These are phyloP conservation scores for Aromia moschata DNA, from an alignment of 2,888 invertebrate species.

Conservation along the genomic window DNA sequence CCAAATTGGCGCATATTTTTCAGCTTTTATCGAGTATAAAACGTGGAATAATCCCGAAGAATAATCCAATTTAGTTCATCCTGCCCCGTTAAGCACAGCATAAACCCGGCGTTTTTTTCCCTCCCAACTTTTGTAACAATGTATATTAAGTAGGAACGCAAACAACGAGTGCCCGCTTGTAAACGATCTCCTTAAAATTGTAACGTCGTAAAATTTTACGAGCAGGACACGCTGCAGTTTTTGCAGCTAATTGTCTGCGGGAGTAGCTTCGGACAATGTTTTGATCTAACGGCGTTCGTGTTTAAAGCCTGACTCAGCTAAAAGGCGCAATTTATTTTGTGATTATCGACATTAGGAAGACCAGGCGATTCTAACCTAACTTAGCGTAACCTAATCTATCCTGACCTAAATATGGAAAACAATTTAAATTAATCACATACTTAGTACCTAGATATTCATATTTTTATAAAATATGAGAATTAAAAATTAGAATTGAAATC, in stretches of 20 bases:
- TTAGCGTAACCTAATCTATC: too few species aligned
- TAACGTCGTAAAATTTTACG: constrained; percentile 21
- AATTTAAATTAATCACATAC: too few species aligned
- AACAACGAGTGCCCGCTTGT: constrained; percentile 18
- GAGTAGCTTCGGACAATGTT: constrained; percentile 1
- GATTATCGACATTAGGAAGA: too few species aligned
- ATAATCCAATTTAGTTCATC: constrained; percentile 9
- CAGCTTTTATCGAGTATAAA: constrained; percentile 10
- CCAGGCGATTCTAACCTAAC: too few species aligned
- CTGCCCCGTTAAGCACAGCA: constrained; percentile 3
- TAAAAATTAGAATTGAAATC: too few species aligned
- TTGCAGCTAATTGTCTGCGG: constrained; percentile 12
- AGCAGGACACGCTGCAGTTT: constrained; percentile 8
- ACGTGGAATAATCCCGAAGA: constrained; percentile 2
- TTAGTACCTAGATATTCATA: too few species aligned
- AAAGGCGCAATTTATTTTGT: too few species aligned
- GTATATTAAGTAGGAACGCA: constrained; percentile 21
- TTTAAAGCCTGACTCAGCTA: too few species aligned
- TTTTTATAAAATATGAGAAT: too few species aligned
- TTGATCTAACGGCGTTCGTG: too few species aligned
- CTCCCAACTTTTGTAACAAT: constrained; percentile 20
- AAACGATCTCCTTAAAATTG: constrained; percentile 23
- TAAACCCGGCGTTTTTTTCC: constrained; percentile 14
- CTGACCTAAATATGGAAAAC: too few species aligned
- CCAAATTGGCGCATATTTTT: background rate